A percentile compares a stretch with the other conserved stretches of the same genome.
Conservation (phyloP, 2,113 vertebrate genomes). For the Cinclus cinclus region DNA sequence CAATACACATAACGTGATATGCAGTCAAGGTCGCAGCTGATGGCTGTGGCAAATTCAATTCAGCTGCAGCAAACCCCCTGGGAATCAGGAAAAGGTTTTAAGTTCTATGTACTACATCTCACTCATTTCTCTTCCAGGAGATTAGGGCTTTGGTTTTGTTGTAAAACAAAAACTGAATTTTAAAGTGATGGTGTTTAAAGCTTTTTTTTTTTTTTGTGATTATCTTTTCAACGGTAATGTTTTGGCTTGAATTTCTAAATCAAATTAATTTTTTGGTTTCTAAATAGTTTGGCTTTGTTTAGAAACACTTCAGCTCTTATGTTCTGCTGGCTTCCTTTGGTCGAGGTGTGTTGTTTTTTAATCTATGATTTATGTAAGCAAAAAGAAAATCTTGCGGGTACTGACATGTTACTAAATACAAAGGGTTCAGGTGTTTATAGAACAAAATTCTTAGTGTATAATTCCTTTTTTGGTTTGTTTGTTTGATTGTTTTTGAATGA, state of each 20-base stretch:
- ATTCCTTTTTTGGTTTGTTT: neutral
- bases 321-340: neutral
- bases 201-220: neutral
- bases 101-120: neutral
- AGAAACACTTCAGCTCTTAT: neutral
- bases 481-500: neutral
- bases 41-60: neutral
- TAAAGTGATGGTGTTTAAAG: neutral
- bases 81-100: neutral
- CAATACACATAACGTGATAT: accelerated
- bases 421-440: neutral
- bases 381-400: neutral
- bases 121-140: neutral
- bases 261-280: neutral
- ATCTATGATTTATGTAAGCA: neutral
- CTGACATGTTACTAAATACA: neutral
- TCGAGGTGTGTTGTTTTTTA: neutral
- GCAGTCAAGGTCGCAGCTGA: no score
- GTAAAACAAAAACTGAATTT: neutral
- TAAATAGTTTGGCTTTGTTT: neutral
- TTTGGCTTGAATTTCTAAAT: neutral
- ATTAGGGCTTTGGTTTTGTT: neutral
- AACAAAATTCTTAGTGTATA: neutral
- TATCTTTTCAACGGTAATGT: neutral
- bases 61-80: neutral